These are phyloP conservation scores for Drosophila macrospina DNA, from an alignment of 2,888 invertebrate species.

Conservation along the genomic window DNA sequence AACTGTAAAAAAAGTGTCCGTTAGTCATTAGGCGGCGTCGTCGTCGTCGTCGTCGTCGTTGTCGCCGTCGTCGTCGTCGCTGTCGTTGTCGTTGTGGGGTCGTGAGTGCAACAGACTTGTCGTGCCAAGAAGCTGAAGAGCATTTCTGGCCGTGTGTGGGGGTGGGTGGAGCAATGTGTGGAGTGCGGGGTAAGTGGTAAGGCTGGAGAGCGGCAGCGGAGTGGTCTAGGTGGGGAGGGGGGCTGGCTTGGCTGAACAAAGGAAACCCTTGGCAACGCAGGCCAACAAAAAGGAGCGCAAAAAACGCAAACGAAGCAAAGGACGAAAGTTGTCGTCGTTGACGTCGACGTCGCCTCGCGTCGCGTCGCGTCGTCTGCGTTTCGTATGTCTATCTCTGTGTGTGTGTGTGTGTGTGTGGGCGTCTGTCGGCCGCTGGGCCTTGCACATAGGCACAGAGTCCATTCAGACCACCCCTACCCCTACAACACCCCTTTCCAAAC, in stretches of 20 bases:
- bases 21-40: slow-evolving; percentile 75
- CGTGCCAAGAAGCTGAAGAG: slow-evolving; percentile 37
- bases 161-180: no score
- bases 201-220: no score
- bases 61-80: no score
- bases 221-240: slow-evolving; percentile 2
- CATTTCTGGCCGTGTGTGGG: neutral
- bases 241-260: slow-evolving; percentile 70
- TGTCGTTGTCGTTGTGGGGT: slow-evolving; percentile 57
- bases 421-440: slow-evolving; percentile 70
- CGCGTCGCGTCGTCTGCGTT: slow-evolving; percentile 57
- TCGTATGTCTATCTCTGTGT: slow-evolving; percentile 38
- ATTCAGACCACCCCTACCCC: no score
- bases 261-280: slow-evolving; percentile 84
- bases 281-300: slow-evolving; percentile 76
- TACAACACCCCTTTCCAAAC: no score
- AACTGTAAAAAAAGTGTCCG: slow-evolving; percentile 63
- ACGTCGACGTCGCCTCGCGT: slow-evolving; percentile 21
- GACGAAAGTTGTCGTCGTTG: slow-evolving; percentile 45
- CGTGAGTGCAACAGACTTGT: slow-evolving; percentile 79
- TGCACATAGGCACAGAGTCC: slow-evolving; percentile 64
- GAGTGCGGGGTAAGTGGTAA: no score
- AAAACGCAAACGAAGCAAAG: slow-evolving; percentile 59
- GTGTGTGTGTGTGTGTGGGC: slow-evolving; percentile 47
- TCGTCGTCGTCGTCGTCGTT: slow-evolving; percentile 22